Conservation (phyloP, 2,113 vertebrate species). For the Nothobranchius kuhntae region DNA sequence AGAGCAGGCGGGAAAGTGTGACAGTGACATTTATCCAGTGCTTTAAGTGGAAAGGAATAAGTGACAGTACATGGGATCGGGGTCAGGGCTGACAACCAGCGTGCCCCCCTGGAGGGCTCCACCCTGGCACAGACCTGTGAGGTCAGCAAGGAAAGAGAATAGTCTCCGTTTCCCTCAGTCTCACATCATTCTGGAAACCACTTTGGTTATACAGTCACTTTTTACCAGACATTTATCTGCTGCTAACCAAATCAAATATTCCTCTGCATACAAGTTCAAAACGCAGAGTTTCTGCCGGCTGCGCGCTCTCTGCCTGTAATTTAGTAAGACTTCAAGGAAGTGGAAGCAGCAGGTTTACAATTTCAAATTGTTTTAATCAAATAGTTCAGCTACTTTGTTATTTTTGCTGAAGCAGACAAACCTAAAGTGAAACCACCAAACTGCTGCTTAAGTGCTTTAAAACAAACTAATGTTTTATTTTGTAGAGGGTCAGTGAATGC, state of each 20-base stretch:
- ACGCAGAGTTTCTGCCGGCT: conserved; percentile 10
- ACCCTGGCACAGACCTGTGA: no score
- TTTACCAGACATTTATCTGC: conserved; percentile 23
- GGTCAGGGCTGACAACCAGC: no score
- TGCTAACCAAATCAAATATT: conserved; percentile 5
- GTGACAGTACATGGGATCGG: no score
- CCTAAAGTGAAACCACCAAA: neutral
- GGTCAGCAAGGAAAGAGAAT: no score
- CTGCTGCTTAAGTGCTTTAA: neutral
- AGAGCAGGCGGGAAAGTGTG: no score
- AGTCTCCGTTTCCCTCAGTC: neutral
- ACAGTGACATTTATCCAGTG: no score
- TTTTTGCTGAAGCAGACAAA: neutral
- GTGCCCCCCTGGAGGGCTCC: no score
- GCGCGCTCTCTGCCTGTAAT: conserved; percentile 23
- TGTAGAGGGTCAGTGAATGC: neutral
- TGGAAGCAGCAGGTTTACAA: conserved; percentile 3
- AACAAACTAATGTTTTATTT: neutral
- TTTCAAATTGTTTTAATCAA: neutral
- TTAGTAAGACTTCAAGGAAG: conserved; percentile 19
- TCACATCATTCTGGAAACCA: neutral
- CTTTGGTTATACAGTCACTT: conserved; percentile 13
- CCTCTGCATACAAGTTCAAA: conserved; percentile 14
- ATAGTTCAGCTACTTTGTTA: neutral
- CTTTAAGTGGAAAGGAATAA: no score